Conservation (phyloP, 1,140 invertebrate species). For the Drosophila ohnishii region DNA sequence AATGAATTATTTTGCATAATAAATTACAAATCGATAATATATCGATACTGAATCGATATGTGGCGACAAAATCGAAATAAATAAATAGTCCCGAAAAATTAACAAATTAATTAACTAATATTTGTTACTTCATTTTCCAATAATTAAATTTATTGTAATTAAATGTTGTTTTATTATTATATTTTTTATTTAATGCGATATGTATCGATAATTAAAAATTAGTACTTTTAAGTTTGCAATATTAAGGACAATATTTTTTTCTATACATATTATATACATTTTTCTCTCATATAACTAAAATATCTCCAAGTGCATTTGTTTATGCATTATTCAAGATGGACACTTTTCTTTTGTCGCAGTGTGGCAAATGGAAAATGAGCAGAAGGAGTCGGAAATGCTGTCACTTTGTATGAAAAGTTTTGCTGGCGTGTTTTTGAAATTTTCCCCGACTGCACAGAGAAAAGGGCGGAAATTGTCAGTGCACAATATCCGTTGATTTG, state of each 20-base stretch:
- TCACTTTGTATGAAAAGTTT: conserved; percentile 52
- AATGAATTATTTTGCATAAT: background rate
- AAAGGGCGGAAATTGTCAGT: conserved; percentile 72
- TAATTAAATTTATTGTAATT: too few species aligned
- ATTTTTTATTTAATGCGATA: too few species aligned
- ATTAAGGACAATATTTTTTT: background rate
- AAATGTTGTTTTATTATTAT: too few species aligned
- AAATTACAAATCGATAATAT: background rate
- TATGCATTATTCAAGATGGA: background rate
- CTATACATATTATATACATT: background rate
- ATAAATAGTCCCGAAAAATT: too few species aligned
- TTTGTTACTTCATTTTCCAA: too few species aligned
- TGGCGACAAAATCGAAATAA: too few species aligned
- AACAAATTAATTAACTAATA: too few species aligned
- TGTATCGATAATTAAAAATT: background rate
- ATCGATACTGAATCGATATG: too few species aligned
- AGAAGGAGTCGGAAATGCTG: conserved; percentile 42
- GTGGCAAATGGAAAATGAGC: conserved; percentile 31
- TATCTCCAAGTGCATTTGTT: background rate
- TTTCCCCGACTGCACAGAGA: conserved; percentile 30
- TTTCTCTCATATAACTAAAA: background rate
- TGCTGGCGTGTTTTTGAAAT: conserved; percentile 47
- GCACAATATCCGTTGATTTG: conserved; percentile 81
- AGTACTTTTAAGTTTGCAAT: background rate
- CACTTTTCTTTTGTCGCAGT: conserved; percentile 10